These are phyloP conservation scores for Gallinago paraguaiae DNA, from an alignment of 2,113 vertebrate species.

Conservation along the genomic window DNA sequence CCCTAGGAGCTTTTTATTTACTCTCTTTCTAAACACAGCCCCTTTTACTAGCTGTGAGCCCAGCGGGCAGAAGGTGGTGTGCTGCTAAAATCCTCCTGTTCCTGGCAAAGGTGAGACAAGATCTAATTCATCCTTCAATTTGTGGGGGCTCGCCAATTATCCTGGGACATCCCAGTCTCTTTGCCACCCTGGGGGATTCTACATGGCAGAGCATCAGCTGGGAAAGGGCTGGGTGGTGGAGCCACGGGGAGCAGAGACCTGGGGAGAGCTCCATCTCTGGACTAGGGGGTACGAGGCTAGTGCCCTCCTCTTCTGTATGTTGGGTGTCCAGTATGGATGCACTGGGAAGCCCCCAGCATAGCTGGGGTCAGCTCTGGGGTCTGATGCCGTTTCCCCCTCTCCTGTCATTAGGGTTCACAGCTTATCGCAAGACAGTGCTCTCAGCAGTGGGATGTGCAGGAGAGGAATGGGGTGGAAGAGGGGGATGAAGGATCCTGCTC, in stretches of 20 bases:
- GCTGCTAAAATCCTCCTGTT: not conserved
- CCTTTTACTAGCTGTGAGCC: not conserved
- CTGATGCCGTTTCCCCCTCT: not conserved
- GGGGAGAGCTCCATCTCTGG: not conserved
- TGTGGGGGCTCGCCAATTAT: fast-evolving
- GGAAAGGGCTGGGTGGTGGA: not conserved
- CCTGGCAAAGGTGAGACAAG: not conserved
- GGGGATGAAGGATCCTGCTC: not conserved
- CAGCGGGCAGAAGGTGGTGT: not conserved
- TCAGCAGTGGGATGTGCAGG: not conserved
- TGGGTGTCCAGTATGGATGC: not conserved
- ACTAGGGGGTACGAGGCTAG: not conserved
- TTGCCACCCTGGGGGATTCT: not conserved
- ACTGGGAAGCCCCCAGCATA: fast-evolving
- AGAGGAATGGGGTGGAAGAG: not conserved
- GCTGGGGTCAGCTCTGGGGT: not conserved
- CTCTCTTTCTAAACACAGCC: not conserved
- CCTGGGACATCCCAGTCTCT: not conserved
- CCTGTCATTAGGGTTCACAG: not conserved
- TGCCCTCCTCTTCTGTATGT: not conserved
- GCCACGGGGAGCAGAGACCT: not conserved
- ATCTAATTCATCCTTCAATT: not conserved
- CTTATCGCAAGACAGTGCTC: not conserved
- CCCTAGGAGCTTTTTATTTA: not conserved
- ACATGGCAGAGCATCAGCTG: not conserved